Evolutionary conservation across 1,140 invertebrate species (phyloP).

Genomic region (Yoshiicerus persimilis): DNA sequence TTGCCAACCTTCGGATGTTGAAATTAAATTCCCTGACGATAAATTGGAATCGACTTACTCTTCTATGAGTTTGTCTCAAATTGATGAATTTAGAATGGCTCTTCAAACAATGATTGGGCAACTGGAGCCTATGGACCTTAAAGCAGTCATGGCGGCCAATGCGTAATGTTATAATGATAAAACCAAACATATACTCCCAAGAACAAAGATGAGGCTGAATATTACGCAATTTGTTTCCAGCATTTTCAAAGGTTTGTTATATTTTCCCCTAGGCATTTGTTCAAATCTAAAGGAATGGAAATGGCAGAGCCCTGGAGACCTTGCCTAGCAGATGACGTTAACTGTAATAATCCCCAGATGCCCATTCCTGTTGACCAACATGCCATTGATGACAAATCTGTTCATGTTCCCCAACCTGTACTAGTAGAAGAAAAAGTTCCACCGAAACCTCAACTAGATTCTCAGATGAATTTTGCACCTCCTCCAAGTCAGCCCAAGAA

Average conservation of each 20-base stretch:
- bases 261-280: background rate
- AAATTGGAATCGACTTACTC: conserved; percentile 14
- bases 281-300: conserved; percentile 34
- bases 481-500: background rate
- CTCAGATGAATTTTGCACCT: background rate
- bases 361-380: background rate
- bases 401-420: background rate
- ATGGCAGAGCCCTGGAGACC: conserved; percentile 30
- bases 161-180: background rate
- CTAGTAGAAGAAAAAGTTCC: background rate
- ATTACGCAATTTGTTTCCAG: background rate
- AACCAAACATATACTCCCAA: no score
- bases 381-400: background rate
- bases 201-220: no score
- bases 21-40: background rate
- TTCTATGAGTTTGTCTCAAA: conserved; percentile 28
- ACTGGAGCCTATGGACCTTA: conserved; percentile 38
- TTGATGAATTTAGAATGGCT: conserved; percentile 37
- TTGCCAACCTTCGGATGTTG: conserved; percentile 33
- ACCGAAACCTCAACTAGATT: background rate
- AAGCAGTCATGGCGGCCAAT: conserved; percentile 29
- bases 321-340: conserved; percentile 17
- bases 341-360: conserved; percentile 8
- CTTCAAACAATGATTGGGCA: conserved; percentile 31
- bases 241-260: background rate